Evolutionary conservation across 1,140 invertebrate genomes (phyloP), one percentile per base, ranked within the genome.

Genomic region (Scylla paramamosain): DNA sequence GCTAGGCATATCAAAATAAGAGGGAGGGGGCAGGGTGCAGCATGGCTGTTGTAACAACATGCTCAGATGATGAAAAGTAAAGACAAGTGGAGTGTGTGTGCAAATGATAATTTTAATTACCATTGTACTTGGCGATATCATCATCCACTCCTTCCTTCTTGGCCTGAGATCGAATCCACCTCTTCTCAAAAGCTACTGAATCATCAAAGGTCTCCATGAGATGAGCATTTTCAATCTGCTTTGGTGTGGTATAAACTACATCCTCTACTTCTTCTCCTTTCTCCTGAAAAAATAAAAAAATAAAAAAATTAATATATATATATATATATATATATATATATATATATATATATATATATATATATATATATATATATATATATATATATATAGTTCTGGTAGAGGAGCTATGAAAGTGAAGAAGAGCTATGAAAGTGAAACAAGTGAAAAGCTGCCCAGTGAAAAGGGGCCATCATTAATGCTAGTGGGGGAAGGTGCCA

Each of bases 61-160:
- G 39, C 6, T 2, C 6, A 39, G 39, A 2, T 39, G 6, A 39
- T 39, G 39, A 39, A 39, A 6, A 39, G 39, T 39, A 39, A 39
- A 39, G 39, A 39, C 39, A 39, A 6, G 39, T 39, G 39, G 39
- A 39, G 39, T 39, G 6, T 39, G 39, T 39, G 39, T 39, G 39
- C 6, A 6, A 39, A 1, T 39, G 39, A 39, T 6, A 39, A 20
- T 59, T 12, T 77, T 88, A 96, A 96, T 97, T 97, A 97, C 99
- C 99, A 97, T 99, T 99, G 97, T 99, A 99, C 97, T 99, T 99
- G 4, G 99, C 98, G 95, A 99, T 98, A 96, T 98, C 98, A 96
- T 99, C 99, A 96, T 99, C 98, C 16, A 98, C 98, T 94, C 98
- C 98, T 96, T 99, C 99, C 97, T 99, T 99, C 97, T 99, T 99